phyloP scores from a whole-genome alignment of 37 sponge, comb jelly and placozoan genomes.

The Ephydatia muelleri region DNA sequence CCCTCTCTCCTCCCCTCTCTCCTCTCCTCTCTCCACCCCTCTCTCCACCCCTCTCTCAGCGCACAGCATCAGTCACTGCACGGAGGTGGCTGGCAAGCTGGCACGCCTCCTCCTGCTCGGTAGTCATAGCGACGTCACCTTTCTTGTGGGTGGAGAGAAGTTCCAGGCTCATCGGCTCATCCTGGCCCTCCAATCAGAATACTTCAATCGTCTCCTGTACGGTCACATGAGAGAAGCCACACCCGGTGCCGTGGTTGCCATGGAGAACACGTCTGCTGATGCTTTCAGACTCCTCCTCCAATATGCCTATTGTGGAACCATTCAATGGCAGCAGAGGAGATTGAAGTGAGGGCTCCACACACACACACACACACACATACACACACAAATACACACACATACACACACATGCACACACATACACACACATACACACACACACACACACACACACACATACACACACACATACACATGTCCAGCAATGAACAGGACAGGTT shows the following conservation, averaged over 20 bases:
- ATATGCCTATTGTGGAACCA: slow-evolving; percentile 51
- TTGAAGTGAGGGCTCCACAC: background rate
- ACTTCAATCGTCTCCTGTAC: slow-evolving; percentile 57
- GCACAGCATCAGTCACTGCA: background rate
- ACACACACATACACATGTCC: too few species aligned
- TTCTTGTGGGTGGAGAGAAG: slow-evolving; percentile 13
- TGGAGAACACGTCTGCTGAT: slow-evolving; percentile 39
- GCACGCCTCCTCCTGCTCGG: background rate
- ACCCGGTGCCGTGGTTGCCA: slow-evolving; percentile 31
- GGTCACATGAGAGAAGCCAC: slow-evolving; percentile 71
- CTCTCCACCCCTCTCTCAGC: too few species aligned
- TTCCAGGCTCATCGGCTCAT: slow-evolving; percentile 51
- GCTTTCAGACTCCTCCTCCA: slow-evolving; percentile 50
- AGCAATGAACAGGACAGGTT: too few species aligned
- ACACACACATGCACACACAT: too few species aligned
- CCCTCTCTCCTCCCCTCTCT: background rate
- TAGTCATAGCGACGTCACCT: slow-evolving; percentile 27
- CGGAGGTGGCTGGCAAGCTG: background rate
- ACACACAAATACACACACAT: too few species aligned
- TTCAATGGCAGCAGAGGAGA: too few species aligned
- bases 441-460: too few species aligned
- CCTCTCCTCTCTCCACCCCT: background rate
- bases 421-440: too few species aligned
- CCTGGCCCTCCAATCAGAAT: slow-evolving; percentile 58
- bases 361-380: background rate